Evolutionary conservation across 2,797 vertebrate genomes (phyloP).

Genomic region (Calcarius lapponicus): DNA sequence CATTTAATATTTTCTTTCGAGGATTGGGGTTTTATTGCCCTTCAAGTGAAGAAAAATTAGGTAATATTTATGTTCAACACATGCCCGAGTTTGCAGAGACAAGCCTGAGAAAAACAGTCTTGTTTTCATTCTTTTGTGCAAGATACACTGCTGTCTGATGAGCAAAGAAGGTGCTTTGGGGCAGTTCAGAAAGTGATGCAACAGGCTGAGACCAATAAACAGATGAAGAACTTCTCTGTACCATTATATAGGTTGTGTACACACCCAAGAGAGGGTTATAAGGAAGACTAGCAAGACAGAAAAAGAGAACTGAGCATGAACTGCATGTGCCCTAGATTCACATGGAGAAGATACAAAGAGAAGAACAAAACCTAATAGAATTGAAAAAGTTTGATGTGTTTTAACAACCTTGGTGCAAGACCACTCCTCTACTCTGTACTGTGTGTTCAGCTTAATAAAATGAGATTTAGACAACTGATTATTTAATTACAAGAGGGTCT

Average conservation of each 20-base stretch:
- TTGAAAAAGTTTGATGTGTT: not conserved
- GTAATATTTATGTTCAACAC: not conserved
- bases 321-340: not conserved
- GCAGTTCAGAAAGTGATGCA: not conserved
- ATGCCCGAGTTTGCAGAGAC: not conserved
- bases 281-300: not conserved
- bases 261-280: not conserved
- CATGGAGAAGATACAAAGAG: not conserved
- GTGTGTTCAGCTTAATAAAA: not conserved
- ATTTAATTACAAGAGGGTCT: conserved; percentile 1
- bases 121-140: not conserved
- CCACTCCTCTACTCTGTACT: not conserved
- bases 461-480: not conserved
- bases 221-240: not conserved
- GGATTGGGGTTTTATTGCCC: not conserved
- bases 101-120: not conserved
- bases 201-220: not conserved
- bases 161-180: not conserved
- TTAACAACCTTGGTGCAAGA: not conserved
- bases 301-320: not conserved
- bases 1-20: not conserved
- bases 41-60: not conserved
- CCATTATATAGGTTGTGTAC: not conserved
- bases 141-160: not conserved
- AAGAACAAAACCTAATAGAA: not conserved